Percentiles rank a stretch among this genome's conserved stretches.
Conservation (phyloP, 2,113 vertebrate species). For the Podarcis muralis region DNA sequence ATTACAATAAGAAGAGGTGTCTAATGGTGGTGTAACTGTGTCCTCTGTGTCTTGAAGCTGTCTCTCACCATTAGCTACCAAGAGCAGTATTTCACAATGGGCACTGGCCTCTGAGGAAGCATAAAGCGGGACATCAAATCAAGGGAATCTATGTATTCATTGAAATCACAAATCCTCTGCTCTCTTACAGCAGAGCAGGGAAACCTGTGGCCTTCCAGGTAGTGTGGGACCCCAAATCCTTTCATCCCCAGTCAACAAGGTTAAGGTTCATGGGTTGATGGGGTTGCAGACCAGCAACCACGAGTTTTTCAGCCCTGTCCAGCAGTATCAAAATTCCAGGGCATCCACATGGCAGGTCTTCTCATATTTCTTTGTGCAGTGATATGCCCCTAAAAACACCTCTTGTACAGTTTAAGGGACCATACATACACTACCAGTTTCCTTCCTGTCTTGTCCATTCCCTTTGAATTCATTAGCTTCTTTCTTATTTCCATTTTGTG, state of each 20-base stretch:
- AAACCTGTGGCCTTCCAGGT: too few relatives aligned
- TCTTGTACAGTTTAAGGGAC: background rate
- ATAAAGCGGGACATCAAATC: background rate
- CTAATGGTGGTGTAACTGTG: background rate
- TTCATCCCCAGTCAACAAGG: too few relatives aligned
- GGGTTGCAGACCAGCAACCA: too few relatives aligned
- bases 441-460: background rate
- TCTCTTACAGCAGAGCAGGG: too few relatives aligned
- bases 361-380: background rate
- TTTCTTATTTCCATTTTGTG: background rate
- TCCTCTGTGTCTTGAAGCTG: background rate
- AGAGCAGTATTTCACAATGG: background rate
- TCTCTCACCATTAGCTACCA: background rate
- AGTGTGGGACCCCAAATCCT: too few relatives aligned
- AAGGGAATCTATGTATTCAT: background rate
- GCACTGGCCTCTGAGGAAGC: background rate
- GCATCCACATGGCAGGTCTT: background rate
- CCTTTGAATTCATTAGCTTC: background rate
- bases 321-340: background rate
- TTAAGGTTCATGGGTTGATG: too few relatives aligned
- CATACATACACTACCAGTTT: background rate
- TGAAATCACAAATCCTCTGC: background rate
- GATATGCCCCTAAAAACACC: background rate
- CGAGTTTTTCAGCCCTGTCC: background rate
- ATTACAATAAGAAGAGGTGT: background rate